Percentiles rank a stretch among this genome's conserved stretches.
phyloP scores from a whole-genome alignment of 2,797 vertebrate species.

The Cyprinella venusta region DNA sequence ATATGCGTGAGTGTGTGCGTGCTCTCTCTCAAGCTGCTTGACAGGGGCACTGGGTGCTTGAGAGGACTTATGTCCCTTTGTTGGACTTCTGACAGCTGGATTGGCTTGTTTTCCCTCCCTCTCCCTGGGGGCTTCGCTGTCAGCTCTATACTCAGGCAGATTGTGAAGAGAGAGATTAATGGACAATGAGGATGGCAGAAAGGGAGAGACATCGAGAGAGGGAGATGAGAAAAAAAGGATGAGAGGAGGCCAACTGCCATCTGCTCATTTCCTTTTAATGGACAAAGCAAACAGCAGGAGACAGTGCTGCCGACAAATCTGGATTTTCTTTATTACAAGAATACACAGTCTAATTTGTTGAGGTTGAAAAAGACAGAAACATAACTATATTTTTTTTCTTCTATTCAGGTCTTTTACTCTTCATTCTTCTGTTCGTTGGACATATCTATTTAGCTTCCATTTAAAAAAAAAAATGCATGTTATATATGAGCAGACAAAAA shows the following conservation, averaged over 20 bases:
- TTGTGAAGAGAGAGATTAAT: slow-evolving; percentile 65
- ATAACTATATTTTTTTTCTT: slow-evolving; percentile 63
- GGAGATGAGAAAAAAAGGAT: slow-evolving; percentile 64
- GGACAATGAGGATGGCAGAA: slow-evolving; percentile 61
- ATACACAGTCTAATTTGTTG: slow-evolving; percentile 56
- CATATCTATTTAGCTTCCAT: neutral
- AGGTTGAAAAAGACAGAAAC: slow-evolving; percentile 53
- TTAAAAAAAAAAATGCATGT: neutral
- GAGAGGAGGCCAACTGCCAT: slow-evolving; percentile 83
- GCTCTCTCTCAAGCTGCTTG: slow-evolving; percentile 36
- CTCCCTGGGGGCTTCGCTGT: slow-evolving; percentile 57
- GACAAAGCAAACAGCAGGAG: slow-evolving; percentile 87
- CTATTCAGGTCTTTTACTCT: slow-evolving; percentile 26
- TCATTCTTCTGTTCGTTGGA: neutral
- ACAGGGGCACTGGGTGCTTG: slow-evolving; percentile 36
- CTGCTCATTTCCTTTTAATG: slow-evolving; percentile 87
- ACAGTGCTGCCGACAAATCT: slow-evolving; percentile 83
- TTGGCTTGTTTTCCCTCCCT: slow-evolving; percentile 62
- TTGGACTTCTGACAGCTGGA: slow-evolving; percentile 63
- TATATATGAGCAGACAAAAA: neutral
- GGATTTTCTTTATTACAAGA: slow-evolving; percentile 65
- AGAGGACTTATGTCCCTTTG: slow-evolving; percentile 49
- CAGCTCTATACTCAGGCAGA: slow-evolving; percentile 60
- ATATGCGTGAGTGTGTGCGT: slow-evolving; percentile 13
- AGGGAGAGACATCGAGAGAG: slow-evolving; percentile 39